These are phyloP conservation scores for Eudyptes chrysolophus DNA, from an alignment of 2,113 vertebrate genomes.

Conservation along the genomic window DNA sequence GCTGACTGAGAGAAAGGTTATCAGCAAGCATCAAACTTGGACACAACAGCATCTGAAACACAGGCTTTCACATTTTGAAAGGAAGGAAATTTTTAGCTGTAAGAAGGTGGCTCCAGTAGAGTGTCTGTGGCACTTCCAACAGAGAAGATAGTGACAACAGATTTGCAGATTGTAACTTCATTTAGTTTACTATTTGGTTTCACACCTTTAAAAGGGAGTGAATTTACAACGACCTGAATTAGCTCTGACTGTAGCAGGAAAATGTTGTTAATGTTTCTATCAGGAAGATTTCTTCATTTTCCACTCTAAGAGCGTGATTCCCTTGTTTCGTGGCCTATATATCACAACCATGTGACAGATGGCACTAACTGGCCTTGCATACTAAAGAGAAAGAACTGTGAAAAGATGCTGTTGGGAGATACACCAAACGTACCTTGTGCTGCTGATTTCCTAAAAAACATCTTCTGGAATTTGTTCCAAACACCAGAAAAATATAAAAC, in stretches of 20 bases:
- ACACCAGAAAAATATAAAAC: background rate
- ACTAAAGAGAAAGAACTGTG: background rate
- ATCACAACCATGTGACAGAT: conserved; percentile 32
- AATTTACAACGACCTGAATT: background rate
- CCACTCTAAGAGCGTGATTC: background rate
- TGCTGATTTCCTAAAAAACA: background rate
- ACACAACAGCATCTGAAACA: background rate
- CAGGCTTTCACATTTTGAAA: background rate
- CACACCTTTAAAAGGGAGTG: background rate
- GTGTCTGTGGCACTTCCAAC: background rate
- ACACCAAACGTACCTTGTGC: background rate
- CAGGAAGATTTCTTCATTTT: background rate
- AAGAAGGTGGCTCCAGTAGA: background rate
- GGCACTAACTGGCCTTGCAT: background rate
- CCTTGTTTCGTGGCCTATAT: background rate
- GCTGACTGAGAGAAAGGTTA: background rate
- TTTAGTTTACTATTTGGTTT: background rate
- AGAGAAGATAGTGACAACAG: background rate
- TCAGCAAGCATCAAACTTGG: background rate
- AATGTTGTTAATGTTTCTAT: background rate
- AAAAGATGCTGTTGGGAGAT: background rate
- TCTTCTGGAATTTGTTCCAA: background rate
- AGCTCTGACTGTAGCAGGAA: background rate
- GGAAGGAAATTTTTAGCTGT: background rate
- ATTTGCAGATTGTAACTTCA: background rate